Conservation (phyloP, 2,113 vertebrate genomes). For the Laticauda laticaudata region DNA sequence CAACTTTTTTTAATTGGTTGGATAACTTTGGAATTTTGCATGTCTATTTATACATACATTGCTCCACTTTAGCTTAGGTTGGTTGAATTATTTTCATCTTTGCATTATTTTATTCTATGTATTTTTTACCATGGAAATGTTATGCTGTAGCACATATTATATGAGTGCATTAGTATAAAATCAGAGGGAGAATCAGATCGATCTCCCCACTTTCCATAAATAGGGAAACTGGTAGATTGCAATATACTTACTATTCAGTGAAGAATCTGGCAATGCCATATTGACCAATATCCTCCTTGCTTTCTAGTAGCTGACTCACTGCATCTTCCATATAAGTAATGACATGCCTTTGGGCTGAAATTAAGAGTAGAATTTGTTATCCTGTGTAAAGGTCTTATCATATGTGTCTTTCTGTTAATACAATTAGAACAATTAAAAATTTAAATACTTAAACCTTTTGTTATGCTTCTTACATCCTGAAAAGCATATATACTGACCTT, state of each 20-base stretch:
- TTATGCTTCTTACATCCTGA: slow-evolving; percentile 21
- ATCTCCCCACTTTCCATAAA: neutral
- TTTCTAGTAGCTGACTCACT: slow-evolving; percentile 89
- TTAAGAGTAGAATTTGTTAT: slow-evolving; percentile 45
- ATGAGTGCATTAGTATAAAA: neutral
- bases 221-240: neutral
- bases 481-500: slow-evolving; percentile 1
- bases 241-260: slow-evolving; percentile 91
- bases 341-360: slow-evolving; percentile 85
- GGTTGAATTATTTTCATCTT: neutral
- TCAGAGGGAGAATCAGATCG: neutral
- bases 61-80: slow-evolving; percentile 13
- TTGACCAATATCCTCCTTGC: slow-evolving; percentile 89
- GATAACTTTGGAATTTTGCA: neutral
- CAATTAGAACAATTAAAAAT: neutral
- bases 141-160: neutral
- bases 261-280: slow-evolving; percentile 90
- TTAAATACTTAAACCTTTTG: slow-evolving; percentile 18
- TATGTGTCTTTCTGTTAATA: slow-evolving; percentile 10
- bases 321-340: slow-evolving; percentile 93
- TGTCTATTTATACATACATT: neutral
- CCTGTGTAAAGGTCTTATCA: slow-evolving; percentile 29
- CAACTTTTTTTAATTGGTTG: neutral
- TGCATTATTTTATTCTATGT: neutral
- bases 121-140: neutral